These are phyloP conservation scores for Oryzias javanicus DNA, from an alignment of 2,113 vertebrate species.

Conservation along the genomic window DNA sequence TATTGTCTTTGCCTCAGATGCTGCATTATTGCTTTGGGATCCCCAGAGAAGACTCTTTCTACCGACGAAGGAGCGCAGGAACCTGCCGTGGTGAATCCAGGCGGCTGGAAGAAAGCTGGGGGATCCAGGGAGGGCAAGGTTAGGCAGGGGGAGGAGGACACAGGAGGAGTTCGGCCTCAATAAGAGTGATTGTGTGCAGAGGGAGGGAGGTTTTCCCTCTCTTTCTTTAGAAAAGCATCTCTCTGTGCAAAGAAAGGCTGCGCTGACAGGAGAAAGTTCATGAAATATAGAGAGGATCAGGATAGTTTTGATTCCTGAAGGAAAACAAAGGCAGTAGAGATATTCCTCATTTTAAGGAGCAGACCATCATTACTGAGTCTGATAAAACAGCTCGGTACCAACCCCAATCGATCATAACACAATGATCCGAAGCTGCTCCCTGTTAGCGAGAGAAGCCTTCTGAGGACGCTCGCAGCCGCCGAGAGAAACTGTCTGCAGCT, in stretches of 20 bases:
- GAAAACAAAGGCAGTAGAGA: conserved; percentile 10
- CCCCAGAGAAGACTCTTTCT: conserved; percentile 53
- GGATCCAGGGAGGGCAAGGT: conserved; percentile 38
- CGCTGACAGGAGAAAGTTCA: conserved; percentile 1
- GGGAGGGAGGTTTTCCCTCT: not conserved
- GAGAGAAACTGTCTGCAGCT: conserved; percentile 41
- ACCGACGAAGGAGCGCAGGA: not conserved
- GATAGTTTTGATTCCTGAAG: conserved; percentile 28
- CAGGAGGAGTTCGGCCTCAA: conserved; percentile 56
- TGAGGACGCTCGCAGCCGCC: conserved; percentile 27
- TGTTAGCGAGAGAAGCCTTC: conserved; percentile 28
- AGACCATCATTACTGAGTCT: conserved; percentile 32
- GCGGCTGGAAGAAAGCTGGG: conserved; percentile 16
- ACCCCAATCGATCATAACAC: conserved; percentile 48
- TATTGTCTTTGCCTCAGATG: conserved; percentile 68
- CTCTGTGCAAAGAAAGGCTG: too few species aligned
- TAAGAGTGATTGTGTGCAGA: conserved; percentile 51
- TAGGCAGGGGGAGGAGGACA: conserved; percentile 19
- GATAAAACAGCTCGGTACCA: conserved; percentile 38
- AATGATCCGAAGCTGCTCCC: conserved; percentile 28
- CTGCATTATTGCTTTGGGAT: conserved; percentile 72
- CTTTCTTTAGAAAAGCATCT: too few species aligned
- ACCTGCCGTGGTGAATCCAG: conserved; percentile 46
- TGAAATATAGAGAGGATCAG: conserved; percentile 14
- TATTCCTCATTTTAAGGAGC: conserved; percentile 9